These are phyloP conservation scores for Telenomus remus DNA, from an alignment of 1,140 invertebrate genomes.

Conservation along the genomic window DNA sequence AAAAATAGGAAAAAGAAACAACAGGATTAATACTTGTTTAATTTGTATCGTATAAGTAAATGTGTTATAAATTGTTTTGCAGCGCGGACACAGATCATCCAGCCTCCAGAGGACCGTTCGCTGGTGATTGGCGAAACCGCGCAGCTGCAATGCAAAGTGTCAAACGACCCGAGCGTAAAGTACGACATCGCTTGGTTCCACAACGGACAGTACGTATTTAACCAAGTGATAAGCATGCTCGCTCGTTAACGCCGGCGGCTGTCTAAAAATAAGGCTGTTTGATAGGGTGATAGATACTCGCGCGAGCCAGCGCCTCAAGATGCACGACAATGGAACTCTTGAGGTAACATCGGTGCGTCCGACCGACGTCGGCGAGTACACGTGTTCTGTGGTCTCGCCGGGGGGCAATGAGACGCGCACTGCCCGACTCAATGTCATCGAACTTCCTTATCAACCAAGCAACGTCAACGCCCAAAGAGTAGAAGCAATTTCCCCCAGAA, in stretches of 20 bases:
- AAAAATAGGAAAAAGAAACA: too few species aligned
- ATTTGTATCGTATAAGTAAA: not conserved
- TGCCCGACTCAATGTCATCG: conserved; percentile 91
- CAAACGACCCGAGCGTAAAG: conserved; percentile 92
- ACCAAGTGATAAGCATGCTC: conserved; percentile 8
- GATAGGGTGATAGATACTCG: conserved; percentile 79
- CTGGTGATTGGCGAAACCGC: conserved; percentile 93
- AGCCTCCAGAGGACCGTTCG: conserved; percentile 91
- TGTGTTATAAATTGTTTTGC: conserved; percentile 57
- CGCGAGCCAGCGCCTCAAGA: conserved; percentile 81
- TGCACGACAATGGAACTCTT: conserved; percentile 85
- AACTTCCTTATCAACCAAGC: conserved; percentile 93
- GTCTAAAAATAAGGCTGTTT: conserved; percentile 16
- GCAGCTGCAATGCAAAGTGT: conserved; percentile 93
- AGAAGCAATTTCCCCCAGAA: conserved; percentile 73
- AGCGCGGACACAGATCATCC: conserved; percentile 94
- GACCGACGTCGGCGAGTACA: conserved; percentile 88
- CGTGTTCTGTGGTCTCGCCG: conserved; percentile 87
- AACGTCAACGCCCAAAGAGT: conserved; percentile 86
- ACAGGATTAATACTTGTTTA: too few species aligned
- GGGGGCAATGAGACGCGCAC: conserved; percentile 94
- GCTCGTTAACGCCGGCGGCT: conserved; percentile 1
- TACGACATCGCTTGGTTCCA: conserved; percentile 94
- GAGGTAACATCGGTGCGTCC: conserved; percentile 88
- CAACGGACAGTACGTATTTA: conserved; percentile 83